Base-by-base conservation (phyloP, 1,140 invertebrate species). In the Neodiprion virginianus region DNA sequence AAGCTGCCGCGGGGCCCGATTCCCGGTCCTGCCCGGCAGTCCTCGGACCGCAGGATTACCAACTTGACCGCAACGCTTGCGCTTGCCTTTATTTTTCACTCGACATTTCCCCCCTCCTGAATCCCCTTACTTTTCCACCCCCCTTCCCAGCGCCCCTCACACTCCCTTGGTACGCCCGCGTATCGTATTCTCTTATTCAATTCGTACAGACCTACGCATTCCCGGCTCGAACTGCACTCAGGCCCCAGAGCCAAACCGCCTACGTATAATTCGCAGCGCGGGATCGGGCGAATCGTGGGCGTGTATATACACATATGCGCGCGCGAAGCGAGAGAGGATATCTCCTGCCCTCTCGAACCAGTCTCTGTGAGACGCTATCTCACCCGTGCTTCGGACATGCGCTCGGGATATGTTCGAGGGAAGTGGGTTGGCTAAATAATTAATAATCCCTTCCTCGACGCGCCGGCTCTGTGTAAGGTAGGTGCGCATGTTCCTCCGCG, bases 1-100 rank as follows among this genome's bases (percentile, higher is more conserved):
- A 87, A 87, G 86, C 83, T 87, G 86, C 85, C 84, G 82, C 82
- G 80, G 79, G 79, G 53, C 53, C 53, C 53, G 53, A 17, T 61
- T 17, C n/a, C 11, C 53, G n/a, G n/a, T 12, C 11, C 28, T 40
- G 28, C 28, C 28, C 28, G 11, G 11, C 53, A 14, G 53, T 17
- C 11, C 53, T 14, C 53, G 53, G 53, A 61, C 2, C 28, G 28
- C 53, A 61, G 53, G 53, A 61, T 61, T 61, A 61, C 53, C 53
- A 61, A 61, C 53, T 61, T 61, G 53, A 61, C 53, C 53, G 8
- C 8, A 61, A 53, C 50, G 10, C 10, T 10, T 10, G 53, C 53
- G 11, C 53, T 40, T 61, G 53, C 53, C 53, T 61, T 61, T 61
- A 61, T 61, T 61, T 61, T 61, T 61, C 53, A 61, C 53, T 61